These are phyloP conservation scores for Papio anubis DNA, from an alignment of 2,113 vertebrate species.

Conservation along the genomic window DNA sequence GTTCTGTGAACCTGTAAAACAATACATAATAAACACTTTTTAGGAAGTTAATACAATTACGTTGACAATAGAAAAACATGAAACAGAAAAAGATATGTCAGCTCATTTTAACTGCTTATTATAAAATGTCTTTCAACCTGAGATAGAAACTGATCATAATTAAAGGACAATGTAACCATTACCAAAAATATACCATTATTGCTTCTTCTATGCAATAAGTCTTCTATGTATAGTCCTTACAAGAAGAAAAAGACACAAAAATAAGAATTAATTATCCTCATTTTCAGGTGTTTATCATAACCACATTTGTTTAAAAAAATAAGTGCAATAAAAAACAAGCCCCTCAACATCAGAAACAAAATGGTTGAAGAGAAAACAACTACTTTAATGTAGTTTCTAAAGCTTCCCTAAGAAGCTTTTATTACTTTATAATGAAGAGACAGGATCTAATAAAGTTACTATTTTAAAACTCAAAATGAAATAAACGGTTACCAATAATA, in stretches of 20 bases:
- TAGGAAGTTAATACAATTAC: background rate
- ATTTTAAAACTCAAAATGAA: slow-evolving; percentile 40
- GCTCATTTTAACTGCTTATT: background rate
- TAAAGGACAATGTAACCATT: background rate
- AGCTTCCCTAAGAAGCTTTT: background rate
- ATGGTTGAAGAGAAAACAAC: background rate
- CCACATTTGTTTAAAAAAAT: background rate
- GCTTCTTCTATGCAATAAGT: background rate
- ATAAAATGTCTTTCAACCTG: slow-evolving; percentile 16
- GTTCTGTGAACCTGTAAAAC: slow-evolving; percentile 93
- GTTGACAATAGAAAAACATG: background rate
- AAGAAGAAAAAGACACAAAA: background rate
- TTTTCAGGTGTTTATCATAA: slow-evolving; percentile 3
- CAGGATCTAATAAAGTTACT: background rate
- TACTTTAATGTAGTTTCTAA: background rate
- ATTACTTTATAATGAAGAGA: background rate
- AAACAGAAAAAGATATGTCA: background rate
- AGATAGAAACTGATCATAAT: background rate
- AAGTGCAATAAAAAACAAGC: background rate
- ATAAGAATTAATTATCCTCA: background rate
- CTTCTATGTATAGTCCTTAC: background rate
- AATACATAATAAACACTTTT: background rate
- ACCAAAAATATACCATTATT: background rate
- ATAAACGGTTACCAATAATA: background rate
- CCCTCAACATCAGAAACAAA: background rate